These are phyloP conservation scores for Yponomeuta cagnagella DNA, from an alignment of 2,888 invertebrate genomes.

Conservation along the genomic window DNA sequence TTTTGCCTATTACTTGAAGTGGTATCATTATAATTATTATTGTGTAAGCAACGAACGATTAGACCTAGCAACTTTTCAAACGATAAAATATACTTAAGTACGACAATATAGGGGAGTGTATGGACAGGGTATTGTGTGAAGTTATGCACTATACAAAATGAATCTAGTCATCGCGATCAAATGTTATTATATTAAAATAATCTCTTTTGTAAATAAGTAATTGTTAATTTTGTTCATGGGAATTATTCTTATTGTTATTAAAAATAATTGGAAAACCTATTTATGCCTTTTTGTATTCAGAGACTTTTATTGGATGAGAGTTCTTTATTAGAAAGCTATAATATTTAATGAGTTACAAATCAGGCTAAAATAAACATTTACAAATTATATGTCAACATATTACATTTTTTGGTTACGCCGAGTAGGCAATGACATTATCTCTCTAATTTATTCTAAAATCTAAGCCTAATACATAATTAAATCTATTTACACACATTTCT, in stretches of 20 bases:
- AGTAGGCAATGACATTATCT: background rate
- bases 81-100: conserved; percentile 10
- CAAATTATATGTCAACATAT: background rate
- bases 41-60: conserved; percentile 35
- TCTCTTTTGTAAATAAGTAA: conserved; percentile 19
- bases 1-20: conserved; percentile 24
- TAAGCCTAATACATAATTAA: background rate
- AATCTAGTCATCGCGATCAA: conserved; percentile 46
- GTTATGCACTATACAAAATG: conserved; percentile 50
- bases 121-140: conserved; percentile 32
- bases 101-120: conserved; percentile 38
- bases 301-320: background rate
- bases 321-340: conserved; percentile 1
- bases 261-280: conserved; percentile 13
- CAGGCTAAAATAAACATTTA: background rate
- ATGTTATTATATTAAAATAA: conserved; percentile 11
- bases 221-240: conserved; percentile 16
- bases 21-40: conserved; percentile 50
- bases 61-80: conserved; percentile 31
- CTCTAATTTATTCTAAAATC: background rate
- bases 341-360: conserved; percentile 4
- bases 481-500: background rate
- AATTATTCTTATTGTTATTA: conserved; percentile 14
- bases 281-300: background rate
- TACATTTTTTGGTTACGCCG: background rate